These are phyloP conservation scores for Thera obeliscata DNA, from an alignment of 2,888 invertebrate species.

Conservation along the genomic window DNA sequence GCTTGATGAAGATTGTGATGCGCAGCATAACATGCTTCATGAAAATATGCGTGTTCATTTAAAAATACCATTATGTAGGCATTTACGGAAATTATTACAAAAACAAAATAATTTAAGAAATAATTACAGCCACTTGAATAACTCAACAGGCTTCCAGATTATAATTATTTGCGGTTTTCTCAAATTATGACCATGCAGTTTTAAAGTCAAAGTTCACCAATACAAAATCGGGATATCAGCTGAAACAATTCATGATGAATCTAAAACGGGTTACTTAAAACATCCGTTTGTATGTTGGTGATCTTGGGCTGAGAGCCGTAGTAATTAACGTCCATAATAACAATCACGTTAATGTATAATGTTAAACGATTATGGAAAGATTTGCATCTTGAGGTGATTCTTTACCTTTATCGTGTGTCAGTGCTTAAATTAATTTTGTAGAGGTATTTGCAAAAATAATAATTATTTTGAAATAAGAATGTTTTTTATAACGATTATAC, in stretches of 20 bases:
- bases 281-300: slow-evolving; percentile 4
- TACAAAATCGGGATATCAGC: not conserved
- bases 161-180: slow-evolving; percentile 68
- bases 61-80: not conserved
- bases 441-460: slow-evolving; percentile 37
- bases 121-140: slow-evolving; percentile 44
- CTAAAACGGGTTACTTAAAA: not conserved
- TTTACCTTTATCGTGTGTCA: slow-evolving; percentile 59
- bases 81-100: slow-evolving; percentile 10
- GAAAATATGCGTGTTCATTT: not conserved
- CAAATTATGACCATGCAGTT: slow-evolving; percentile 60
- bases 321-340: slow-evolving; percentile 76
- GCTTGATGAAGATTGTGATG: slow-evolving; percentile 3
- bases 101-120: slow-evolving; percentile 30
- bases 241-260: not conserved
- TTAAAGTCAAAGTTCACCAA: slow-evolving; percentile 43
- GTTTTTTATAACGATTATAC: slow-evolving; percentile 6
- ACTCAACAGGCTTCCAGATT: slow-evolving; percentile 62
- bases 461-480: slow-evolving; percentile 17
- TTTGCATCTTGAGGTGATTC: slow-evolving; percentile 63
- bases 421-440: slow-evolving; percentile 55
- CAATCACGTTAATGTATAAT: slow-evolving; percentile 65
- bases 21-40: not conserved
- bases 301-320: slow-evolving; percentile 58
- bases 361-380: slow-evolving; percentile 61